Base-by-base conservation (phyloP, 1,140 invertebrate genomes). In the Bombus terrestris region DNA sequence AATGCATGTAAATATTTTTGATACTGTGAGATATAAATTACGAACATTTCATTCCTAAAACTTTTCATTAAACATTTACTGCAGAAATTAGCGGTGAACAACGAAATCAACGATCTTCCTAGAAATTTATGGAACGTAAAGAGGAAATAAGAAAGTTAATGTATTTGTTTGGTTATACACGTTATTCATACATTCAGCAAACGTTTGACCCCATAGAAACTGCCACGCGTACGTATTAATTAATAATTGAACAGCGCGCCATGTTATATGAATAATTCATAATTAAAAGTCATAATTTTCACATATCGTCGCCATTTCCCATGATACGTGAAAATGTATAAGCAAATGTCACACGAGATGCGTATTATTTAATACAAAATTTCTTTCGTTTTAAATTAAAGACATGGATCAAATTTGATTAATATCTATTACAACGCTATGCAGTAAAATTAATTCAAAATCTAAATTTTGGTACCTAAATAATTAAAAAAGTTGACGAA, bases 181-280 rank as follows among this genome's bases (percentile, higher is more conserved):
- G 9, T 53, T 79, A 84, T 84, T 79, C 53, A 77, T 71, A 35
- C 41, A 69, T 79, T 84, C 47, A 39, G 22, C 53, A 39, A 83
- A 84, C 37, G 82, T 69, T 83, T 78, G 39, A 35, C 66, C 59
- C 28, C 25, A n/a, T 25, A 43, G 39, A 68, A 74, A 84, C 28
- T 47, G 25, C 39, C 3, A 72, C 25, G 41, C 75, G 71, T 37
- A 18, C 53, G 35, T 71, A 72, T 80, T 84, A 79, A 84, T 84
- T 84, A 84, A 84, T 84, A 84, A 72, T 79, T 80, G 53, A 84
- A 80, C 68, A 72, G 39, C 15, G 66, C 35, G 18, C 43, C 18
- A 13, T 53, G 68, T 37, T 59, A 2, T 72, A 43, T 84, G 83
- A 79, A 84, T 84, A 80, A 84, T 84, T 84, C 83, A 84, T 84